A percentile compares a stretch with the other conserved stretches of the same genome.
These are phyloP conservation scores for Eueremaeus valkanovi DNA, from an alignment of 2,888 invertebrate genomes.

Conservation along the genomic window DNA sequence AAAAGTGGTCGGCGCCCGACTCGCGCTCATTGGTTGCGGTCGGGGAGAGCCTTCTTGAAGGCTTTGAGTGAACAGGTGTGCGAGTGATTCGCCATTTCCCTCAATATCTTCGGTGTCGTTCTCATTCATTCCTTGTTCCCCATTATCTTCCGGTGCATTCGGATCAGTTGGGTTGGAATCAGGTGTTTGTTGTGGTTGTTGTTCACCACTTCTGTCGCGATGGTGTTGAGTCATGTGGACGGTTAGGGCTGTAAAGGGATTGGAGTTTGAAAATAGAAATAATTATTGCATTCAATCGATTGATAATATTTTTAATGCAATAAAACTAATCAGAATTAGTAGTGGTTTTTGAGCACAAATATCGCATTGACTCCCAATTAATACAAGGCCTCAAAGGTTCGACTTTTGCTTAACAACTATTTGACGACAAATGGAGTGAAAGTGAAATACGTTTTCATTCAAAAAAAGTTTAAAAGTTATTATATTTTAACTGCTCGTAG, in stretches of 20 bases:
- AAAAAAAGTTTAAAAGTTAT: too few relatives aligned
- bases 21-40: too few relatives aligned
- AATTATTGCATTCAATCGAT: neutral
- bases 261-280: neutral
- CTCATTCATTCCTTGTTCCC: conserved; percentile 10
- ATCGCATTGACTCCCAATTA: too few relatives aligned
- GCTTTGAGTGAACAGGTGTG: neutral
- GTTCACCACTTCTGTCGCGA: conserved; percentile 26
- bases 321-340: too few relatives aligned
- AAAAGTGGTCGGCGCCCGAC: conserved; percentile 3
- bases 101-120: neutral
- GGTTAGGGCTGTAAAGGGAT: conserved; percentile 44
- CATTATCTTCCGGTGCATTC: neutral
- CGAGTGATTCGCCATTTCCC: neutral
- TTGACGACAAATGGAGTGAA: too few relatives aligned
- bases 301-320: too few relatives aligned
- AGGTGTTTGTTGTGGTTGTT: conserved; percentile 4
- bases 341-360: too few relatives aligned
- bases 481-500: too few relatives aligned
- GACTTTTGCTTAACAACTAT: too few relatives aligned
- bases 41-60: conserved; percentile 7
- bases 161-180: neutral
- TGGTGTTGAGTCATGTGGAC: conserved; percentile 45
- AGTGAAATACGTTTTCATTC: too few relatives aligned
- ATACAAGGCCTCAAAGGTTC: too few relatives aligned